Percentiles rank a stretch among this genome's conserved stretches.
These are phyloP conservation scores for Cyanoderma ruficeps DNA, from an alignment of 2,113 vertebrate species.

Conservation along the genomic window DNA sequence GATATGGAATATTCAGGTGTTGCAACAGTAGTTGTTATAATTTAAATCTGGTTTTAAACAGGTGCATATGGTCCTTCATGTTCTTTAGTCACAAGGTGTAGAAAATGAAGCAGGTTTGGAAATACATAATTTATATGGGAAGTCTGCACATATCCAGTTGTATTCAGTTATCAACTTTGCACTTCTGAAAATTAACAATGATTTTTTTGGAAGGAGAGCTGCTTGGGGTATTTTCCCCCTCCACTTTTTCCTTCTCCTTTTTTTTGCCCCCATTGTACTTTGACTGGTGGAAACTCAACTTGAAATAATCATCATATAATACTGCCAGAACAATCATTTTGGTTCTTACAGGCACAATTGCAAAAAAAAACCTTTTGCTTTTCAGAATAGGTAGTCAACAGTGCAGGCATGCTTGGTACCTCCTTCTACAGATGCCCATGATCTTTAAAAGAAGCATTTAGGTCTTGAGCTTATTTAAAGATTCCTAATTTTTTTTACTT, in stretches of 20 bases:
- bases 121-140: background rate
- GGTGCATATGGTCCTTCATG: background rate
- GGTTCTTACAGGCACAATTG: background rate
- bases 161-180: background rate
- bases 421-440: background rate
- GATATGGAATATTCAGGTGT: background rate
- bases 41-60: background rate
- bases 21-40: background rate
- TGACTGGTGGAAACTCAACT: background rate
- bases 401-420: background rate
- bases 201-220: background rate
- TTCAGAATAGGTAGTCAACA: background rate
- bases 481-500: constrained; percentile 69
- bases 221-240: fast-evolving
- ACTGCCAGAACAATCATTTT: background rate
- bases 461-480: constrained; percentile 69
- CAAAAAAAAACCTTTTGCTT: background rate
- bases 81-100: background rate
- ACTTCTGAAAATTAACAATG: background rate
- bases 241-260: fast-evolving
- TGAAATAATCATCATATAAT: background rate
- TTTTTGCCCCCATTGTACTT: background rate
- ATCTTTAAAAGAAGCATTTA: constrained; percentile 52
- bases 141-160: background rate
- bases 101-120: background rate